Base-by-base conservation (phyloP, 1,140 invertebrate genomes). In the Pseudobourletiella spinata region DNA sequence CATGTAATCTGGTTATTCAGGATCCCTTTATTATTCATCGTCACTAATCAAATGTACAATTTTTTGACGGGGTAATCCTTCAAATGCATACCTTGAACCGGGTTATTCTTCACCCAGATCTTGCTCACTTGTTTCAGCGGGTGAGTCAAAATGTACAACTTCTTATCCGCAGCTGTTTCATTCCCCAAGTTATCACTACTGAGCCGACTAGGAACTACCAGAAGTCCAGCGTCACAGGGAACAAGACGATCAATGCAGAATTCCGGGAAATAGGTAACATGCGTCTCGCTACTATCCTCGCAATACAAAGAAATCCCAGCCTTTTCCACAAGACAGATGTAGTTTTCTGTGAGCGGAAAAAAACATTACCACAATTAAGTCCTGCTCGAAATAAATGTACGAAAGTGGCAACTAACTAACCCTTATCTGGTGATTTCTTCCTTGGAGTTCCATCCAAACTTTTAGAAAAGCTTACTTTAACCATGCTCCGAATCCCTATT, bases 41-140 rank as follows among this genome's bases (percentile, higher is more conserved):
- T 25, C 4, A 61, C 30, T 24, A 35, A 54, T 42, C 30, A 26
- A 6, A 32, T 24, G 51, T n/a, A 55, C 20, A 35, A 16, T 16
- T 60, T 25, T 59, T n/a, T n/a, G n/a, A n/a, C n/a, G n/a, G n/a
- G n/a, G n/a, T n/a, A n/a, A n/a, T n/a, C n/a, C n/a, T n/a, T n/a
- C n/a, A n/a, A n/a, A n/a, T n/a, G n/a, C n/a, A n/a, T 56, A 61
- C 29, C 32, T 62, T 63, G 39, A 39, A 50, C 59, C 1, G 55
- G 6, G 20, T 32, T 22, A 15, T 6, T 39, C 43, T 56, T 61
- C 1, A 65, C 0, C 48, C 63, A 68, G 24, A 70, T 30, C 58
- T 58, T 59, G 29, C 68, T 70, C 25, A 70, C 60, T 70, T 70
- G 68, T 43, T 70, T 70, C 29, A 65, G 61, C 2, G 68, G 68